Conservation (phyloP, 2,797 vertebrate genomes). For the Hoplostethus mediterraneus region DNA sequence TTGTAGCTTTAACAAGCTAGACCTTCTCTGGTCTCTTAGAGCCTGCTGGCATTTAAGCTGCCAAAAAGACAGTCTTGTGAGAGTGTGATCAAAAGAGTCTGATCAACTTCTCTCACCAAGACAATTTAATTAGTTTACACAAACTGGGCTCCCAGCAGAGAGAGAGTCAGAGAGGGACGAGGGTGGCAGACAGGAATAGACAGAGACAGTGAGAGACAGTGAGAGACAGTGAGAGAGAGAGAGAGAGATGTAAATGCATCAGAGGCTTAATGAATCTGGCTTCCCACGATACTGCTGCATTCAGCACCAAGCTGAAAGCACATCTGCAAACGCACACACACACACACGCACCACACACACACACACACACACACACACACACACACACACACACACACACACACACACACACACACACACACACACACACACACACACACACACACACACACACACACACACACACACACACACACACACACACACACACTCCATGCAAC, state of each 20-base stretch:
- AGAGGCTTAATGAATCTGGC: conserved; percentile 34
- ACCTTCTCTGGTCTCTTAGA: conserved; percentile 26
- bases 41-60: conserved; percentile 33
- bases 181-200: neutral
- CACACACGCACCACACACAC: neutral
- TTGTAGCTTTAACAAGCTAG: conserved; percentile 33
- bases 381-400: neutral
- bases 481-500: neutral
- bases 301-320: neutral
- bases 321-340: neutral
- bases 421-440: neutral
- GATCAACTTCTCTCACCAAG: conserved; percentile 36
- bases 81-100: conserved; percentile 46
- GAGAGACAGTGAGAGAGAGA: conserved; percentile 12
- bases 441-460: conserved; percentile 1
- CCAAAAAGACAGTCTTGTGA: conserved; percentile 4
- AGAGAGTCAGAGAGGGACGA: neutral
- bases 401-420: neutral
- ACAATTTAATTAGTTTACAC: conserved; percentile 48
- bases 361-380: neutral
- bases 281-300: conserved; percentile 28
- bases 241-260: conserved; percentile 20
- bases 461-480: neutral
- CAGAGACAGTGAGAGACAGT: conserved; percentile 12
- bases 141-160: conserved; percentile 22